Percentiles rank a stretch among this genome's conserved stretches.
Evolutionary conservation across 2,797 vertebrate genomes (phyloP).

Genomic region (Sibirionetta formosa): DNA sequence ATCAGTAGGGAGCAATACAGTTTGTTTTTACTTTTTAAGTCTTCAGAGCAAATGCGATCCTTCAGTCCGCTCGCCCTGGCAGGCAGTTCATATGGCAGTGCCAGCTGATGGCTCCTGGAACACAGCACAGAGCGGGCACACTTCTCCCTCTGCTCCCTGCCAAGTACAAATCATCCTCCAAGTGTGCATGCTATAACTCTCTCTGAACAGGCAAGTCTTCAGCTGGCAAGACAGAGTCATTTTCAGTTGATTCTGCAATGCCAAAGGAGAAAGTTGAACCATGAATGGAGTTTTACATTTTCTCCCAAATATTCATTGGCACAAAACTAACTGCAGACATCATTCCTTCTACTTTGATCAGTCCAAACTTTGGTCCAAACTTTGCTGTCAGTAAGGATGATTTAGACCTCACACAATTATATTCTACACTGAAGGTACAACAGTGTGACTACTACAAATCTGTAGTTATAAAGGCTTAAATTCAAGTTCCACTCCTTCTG

Average conservation of each 20-base stretch:
- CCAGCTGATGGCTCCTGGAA: background rate
- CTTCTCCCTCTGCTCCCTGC: background rate
- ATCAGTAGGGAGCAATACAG: background rate
- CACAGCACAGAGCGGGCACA: fast-evolving
- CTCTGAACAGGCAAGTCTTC: background rate
- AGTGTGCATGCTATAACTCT: background rate
- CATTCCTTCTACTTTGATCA: background rate
- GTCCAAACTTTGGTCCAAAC: background rate
- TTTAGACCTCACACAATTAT: background rate
- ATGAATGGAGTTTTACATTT: background rate
- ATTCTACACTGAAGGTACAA: background rate
- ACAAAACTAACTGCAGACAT: background rate
- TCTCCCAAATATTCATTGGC: background rate
- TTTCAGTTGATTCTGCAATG: background rate
- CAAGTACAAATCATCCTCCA: background rate
- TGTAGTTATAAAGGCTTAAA: background rate
- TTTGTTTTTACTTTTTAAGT: background rate
- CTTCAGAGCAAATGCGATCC: background rate
- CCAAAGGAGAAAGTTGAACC: background rate
- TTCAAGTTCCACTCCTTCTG: background rate
- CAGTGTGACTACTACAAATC: background rate
- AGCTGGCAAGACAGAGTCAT: background rate
- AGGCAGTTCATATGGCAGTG: background rate
- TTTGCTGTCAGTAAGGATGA: background rate
- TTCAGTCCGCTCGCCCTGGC: background rate